A percentile compares a stretch with the other conserved stretches of the same genome.
phyloP scores from a whole-genome alignment of 2,888 invertebrate genomes.

The Parnassius orleans region DNA sequence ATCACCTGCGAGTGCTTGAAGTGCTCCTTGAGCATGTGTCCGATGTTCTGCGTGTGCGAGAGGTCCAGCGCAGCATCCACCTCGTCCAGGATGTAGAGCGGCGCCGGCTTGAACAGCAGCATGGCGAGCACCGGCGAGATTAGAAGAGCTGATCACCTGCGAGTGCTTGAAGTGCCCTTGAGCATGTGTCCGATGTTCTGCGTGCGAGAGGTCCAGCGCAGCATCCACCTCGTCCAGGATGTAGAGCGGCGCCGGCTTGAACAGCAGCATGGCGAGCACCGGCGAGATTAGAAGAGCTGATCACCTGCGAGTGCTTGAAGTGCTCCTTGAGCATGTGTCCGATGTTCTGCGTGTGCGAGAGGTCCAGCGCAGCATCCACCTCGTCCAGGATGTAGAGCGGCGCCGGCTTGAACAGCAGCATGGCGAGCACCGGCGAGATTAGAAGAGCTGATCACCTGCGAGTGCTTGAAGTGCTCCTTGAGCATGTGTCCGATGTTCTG shows the following conservation, averaged over 20 bases:
- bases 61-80: slow-evolving; percentile 99
- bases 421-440: neutral
- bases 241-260: slow-evolving; percentile 99
- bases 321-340: slow-evolving; percentile 93
- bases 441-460: slow-evolving; percentile 81
- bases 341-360: slow-evolving; percentile 99
- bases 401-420: slow-evolving; percentile 94
- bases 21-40: slow-evolving; percentile 93
- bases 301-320: slow-evolving; percentile 92
- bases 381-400: slow-evolving; percentile 99
- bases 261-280: slow-evolving; percentile 69
- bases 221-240: slow-evolving; percentile 99
- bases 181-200: slow-evolving; percentile 99
- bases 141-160: slow-evolving; percentile 75
- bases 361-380: slow-evolving; percentile 98
- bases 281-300: neutral
- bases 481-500: slow-evolving; percentile 99
- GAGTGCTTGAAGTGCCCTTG: slow-evolving; percentile 90
- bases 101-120: slow-evolving; percentile 96
- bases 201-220: slow-evolving; percentile 96
- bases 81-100: slow-evolving; percentile 98
- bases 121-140: neutral
- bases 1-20: slow-evolving; percentile 92
- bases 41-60: slow-evolving; percentile 99
- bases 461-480: slow-evolving; percentile 90